Evolutionary conservation across 2,888 invertebrate genomes (phyloP).

Genomic region (Calameuta filiformis): DNA sequence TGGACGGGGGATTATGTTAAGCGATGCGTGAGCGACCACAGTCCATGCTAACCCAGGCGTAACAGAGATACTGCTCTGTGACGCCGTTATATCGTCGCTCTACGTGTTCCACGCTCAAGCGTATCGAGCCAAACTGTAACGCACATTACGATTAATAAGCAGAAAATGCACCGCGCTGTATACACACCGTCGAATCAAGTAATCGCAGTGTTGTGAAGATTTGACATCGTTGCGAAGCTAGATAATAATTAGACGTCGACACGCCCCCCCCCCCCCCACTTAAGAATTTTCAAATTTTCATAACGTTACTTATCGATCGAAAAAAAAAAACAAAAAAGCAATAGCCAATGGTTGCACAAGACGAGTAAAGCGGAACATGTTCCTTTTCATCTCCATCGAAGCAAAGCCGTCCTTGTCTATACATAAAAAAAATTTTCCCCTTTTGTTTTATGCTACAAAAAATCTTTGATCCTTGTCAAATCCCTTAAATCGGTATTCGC

Average conservation of each 20-base stretch:
- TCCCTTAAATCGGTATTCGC: background rate
- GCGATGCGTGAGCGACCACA: conserved; percentile 63
- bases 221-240: background rate
- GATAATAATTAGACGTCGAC: background rate
- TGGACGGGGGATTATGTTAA: conserved; percentile 60
- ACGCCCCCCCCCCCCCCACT: too few species aligned
- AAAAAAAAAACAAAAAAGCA: background rate
- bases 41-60: conserved; percentile 60
- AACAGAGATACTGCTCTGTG: conserved; percentile 62
- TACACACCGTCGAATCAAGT: background rate
- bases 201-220: background rate
- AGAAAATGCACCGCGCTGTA: conserved; percentile 41
- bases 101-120: conserved; percentile 14
- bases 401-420: background rate
- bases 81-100: conserved; percentile 48
- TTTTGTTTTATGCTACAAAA: background rate
- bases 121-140: conserved; percentile 34
- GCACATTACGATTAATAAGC: conserved; percentile 55
- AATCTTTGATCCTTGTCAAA: background rate
- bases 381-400: background rate
- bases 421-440: background rate
- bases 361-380: background rate
- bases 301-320: background rate
- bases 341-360: background rate
- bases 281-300: background rate